Evolutionary conservation across 2,113 vertebrate species (phyloP), one percentile per base, ranked within the genome.

Genomic region (Pyxicephalus adspersus): DNA sequence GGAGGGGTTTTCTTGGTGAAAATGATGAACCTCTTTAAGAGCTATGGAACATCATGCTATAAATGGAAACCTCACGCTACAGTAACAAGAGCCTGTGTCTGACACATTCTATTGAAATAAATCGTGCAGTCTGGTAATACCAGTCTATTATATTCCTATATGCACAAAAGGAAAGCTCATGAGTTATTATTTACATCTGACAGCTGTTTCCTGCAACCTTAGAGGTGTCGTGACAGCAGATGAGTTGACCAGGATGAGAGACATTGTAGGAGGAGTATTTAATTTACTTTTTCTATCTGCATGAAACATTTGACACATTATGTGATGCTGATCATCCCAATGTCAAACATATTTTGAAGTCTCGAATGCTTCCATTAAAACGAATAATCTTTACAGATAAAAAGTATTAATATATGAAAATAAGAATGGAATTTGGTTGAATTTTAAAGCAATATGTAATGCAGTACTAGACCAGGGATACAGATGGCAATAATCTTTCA

Each of bases 81-180:
- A 16, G 28, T 23, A 57, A 29, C 4, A 31, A 29, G 68, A 18
- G 70, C 51, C 26, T 17, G 26, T 57, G 28, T 57, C 70, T 31
- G 70, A 72, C 13, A 31, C 51, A 11, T 19, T 26, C 52, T 73
- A 57, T 73, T 57, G 52, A 54, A 58, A 29, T 26, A 45, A 25
- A 25, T 57, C 58, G 28, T 63, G 71, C 51, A 23, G 28, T 54
- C 19, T 76, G 57, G 34, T 34, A 51, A 66, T 51, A 34, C 26
- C 63, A 66, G 76, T 64, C 34, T 51, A 77, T 66, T 78, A 57
- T 67, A 78, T 68, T 66, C 76, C 52, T 64, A 68, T 52, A 58
- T 38, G 29, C 65, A 78, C 64, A 67, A 67, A 78, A 66, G 64
- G 38, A 77, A 45, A 64, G 51, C n/a, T 26, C 25, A 66, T 29